Percentiles rank a stretch among this genome's conserved stretches.
phyloP scores from a whole-genome alignment of 2,113 vertebrate species.

The Brachyistius frenatus region DNA sequence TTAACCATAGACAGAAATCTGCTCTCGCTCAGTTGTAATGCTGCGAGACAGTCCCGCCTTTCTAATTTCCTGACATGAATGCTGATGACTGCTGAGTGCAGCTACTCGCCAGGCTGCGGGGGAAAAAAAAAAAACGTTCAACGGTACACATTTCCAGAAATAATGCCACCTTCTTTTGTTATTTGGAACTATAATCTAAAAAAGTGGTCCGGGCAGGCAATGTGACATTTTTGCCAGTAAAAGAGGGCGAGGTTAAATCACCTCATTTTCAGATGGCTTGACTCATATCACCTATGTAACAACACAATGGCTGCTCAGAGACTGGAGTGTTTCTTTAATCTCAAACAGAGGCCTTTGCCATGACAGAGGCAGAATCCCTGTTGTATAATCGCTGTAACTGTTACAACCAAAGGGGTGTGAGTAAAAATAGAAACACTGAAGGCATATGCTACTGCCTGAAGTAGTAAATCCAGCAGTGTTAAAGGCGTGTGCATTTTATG shows the following conservation, averaged over 20 bases:
- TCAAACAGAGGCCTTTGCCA: not conserved
- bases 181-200: conserved; percentile 38
- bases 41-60: conserved; percentile 43
- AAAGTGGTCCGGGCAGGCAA: not conserved
- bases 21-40: conserved; percentile 51
- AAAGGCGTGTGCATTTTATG: not conserved
- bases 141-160: conserved; percentile 20
- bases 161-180: conserved; percentile 8
- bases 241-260: conserved; percentile 29
- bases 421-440: not conserved
- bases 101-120: conserved; percentile 24
- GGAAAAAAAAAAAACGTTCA: conserved; percentile 36
- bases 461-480: not conserved
- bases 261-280: not conserved
- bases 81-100: conserved; percentile 52
- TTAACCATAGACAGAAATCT: conserved; percentile 38
- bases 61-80: conserved; percentile 70
- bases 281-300: conserved; percentile 37
- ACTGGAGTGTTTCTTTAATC: conserved; percentile 9
- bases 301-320: not conserved
- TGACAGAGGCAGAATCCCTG: not conserved
- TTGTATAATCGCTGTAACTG: not conserved
- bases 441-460: no score
- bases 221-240: conserved; percentile 23
- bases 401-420: not conserved